Evolutionary conservation across 2,113 vertebrate species (phyloP).

Genomic region (Catagonus wagneri): DNA sequence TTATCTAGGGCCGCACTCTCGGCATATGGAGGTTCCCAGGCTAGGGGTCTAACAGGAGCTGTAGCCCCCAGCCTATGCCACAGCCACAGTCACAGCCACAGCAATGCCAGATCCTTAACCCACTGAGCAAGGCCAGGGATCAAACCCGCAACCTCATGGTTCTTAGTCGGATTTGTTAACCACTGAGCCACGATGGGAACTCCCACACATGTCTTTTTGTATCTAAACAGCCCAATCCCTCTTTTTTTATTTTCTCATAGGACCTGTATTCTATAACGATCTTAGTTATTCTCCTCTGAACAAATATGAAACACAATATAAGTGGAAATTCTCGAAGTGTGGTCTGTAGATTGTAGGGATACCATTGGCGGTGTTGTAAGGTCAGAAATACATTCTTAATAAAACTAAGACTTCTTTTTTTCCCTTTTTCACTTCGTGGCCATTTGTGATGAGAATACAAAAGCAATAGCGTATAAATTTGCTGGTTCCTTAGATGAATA

Average conservation of each 20-base stretch:
- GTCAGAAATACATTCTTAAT: background rate
- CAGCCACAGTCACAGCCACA: too few relatives aligned
- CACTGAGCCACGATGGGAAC: too few relatives aligned
- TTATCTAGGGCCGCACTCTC: too few relatives aligned
- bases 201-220: background rate
- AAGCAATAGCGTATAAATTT: background rate
- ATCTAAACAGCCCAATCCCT: background rate
- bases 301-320: background rate
- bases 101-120: too few relatives aligned
- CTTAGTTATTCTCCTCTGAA: slow-evolving; percentile 4
- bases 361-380: background rate
- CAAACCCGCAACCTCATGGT: too few relatives aligned
- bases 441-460: background rate
- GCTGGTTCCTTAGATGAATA: background rate
- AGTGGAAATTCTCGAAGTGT: background rate
- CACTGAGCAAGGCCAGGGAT: too few relatives aligned
- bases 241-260: background rate
- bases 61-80: too few relatives aligned
- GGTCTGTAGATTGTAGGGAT: background rate
- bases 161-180: too few relatives aligned
- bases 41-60: too few relatives aligned
- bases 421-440: background rate
- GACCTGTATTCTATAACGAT: background rate
- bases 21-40: too few relatives aligned
- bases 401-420: background rate